Evolutionary conservation across 2,113 vertebrate species (phyloP).

Genomic region (Centropus unirufus): DNA sequence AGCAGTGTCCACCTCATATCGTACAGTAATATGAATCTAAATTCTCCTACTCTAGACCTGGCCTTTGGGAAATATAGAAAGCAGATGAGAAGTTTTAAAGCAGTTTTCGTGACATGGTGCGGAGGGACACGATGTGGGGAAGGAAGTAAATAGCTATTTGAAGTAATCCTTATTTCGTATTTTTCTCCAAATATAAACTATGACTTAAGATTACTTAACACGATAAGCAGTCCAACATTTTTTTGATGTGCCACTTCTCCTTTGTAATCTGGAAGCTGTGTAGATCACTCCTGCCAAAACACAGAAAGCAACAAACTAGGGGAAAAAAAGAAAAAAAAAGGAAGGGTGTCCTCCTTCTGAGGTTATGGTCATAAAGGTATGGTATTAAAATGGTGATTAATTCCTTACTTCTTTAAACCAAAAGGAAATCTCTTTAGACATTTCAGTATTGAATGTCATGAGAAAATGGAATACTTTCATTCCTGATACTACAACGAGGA

Average conservation of each 20-base stretch:
- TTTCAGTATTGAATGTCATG: not conserved
- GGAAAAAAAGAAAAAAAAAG: no score
- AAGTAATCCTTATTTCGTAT: not conserved
- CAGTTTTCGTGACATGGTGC: not conserved
- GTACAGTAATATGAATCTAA: not conserved
- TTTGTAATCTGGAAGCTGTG: conserved; percentile 6
- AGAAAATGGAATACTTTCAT: not conserved
- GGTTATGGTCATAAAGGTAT: not conserved
- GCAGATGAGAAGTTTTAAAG: not conserved
- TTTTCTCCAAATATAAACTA: not conserved
- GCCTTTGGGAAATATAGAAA: not conserved
- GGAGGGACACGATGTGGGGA: no score
- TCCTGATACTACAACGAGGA: not conserved
- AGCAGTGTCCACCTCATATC: not conserved
- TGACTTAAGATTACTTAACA: not conserved
- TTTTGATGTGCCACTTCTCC: not conserved
- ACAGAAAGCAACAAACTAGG: not conserved
- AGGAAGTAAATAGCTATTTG: not conserved
- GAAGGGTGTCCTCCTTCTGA: not conserved
- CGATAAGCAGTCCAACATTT: not conserved
- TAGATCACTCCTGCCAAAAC: not conserved
- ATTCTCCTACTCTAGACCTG: not conserved
- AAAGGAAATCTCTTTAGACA: not conserved
- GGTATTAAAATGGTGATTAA: not conserved
- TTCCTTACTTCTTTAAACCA: not conserved